These are phyloP conservation scores for Platycheirus rosarum DNA, from an alignment of 2,888 invertebrate genomes.

Conservation along the genomic window DNA sequence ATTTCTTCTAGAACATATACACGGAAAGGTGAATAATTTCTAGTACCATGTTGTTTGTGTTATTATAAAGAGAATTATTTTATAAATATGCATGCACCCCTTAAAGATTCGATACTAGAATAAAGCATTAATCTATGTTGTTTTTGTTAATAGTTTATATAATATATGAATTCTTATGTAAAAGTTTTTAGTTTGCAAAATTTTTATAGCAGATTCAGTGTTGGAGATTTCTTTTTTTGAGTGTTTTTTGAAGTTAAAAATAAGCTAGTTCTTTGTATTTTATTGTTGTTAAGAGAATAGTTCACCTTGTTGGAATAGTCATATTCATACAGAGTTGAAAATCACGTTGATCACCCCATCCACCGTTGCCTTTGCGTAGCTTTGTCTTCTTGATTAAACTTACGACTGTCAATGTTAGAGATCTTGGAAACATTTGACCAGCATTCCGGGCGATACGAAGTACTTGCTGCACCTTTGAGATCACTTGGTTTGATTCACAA, in stretches of 20 bases:
- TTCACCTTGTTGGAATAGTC: constrained; percentile 83
- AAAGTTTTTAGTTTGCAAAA: constrained; percentile 41
- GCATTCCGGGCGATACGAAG: constrained; percentile 87
- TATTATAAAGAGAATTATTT: constrained; percentile 21
- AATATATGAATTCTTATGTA: constrained; percentile 16
- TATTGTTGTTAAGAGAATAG: constrained; percentile 12
- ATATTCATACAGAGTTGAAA: constrained; percentile 91
- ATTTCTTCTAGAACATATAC: constrained; percentile 4
- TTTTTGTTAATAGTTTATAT: constrained; percentile 33
- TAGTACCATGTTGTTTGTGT: constrained; percentile 40
- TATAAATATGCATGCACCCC: constrained; percentile 51
- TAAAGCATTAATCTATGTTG: constrained; percentile 52
- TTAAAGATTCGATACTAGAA: constrained; percentile 43
- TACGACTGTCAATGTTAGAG: constrained; percentile 86
- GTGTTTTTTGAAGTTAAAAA: constrained; percentile 29
- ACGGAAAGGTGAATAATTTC: constrained; percentile 1
- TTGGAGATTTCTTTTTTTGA: constrained; percentile 25
- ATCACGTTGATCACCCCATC: constrained; percentile 97
- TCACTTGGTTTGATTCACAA: constrained; percentile 93
- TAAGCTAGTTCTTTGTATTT: constrained; percentile 39
- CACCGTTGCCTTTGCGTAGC: constrained; percentile 95
- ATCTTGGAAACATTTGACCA: constrained; percentile 87
- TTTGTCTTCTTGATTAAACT: constrained; percentile 89
- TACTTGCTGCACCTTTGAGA: constrained; percentile 92
- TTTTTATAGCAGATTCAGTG: constrained; percentile 31